Evolutionary conservation across 2,113 vertebrate species (phyloP).

Genomic region (Lagopus leucura): DNA sequence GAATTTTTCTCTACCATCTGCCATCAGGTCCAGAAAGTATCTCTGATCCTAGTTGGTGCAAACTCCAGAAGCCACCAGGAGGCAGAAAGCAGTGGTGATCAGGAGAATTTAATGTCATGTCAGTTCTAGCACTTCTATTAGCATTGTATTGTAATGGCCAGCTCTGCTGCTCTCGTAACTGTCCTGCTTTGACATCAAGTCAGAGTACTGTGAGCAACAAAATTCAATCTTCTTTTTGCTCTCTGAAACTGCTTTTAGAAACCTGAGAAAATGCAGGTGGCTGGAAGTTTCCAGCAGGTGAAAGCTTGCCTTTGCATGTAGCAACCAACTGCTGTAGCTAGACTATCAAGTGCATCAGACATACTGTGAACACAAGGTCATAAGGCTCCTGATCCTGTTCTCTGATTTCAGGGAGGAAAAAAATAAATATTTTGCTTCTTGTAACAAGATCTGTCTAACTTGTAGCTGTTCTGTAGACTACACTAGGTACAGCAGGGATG

Average conservation of each 20-base stretch:
- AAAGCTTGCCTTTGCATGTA: background rate
- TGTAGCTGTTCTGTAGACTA: background rate
- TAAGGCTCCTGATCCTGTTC: background rate
- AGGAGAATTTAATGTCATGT: background rate
- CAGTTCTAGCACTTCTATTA: background rate
- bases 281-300: background rate
- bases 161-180: background rate
- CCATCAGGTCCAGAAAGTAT: fast-evolving
- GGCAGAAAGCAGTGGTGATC: background rate
- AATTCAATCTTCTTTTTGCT: background rate
- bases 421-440: background rate
- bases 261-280: background rate
- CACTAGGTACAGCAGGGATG: background rate
- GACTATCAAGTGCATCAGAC: background rate
- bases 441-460: background rate
- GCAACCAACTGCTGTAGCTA: background rate
- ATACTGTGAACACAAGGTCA: background rate
- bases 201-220: background rate
- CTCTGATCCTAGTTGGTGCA: background rate
- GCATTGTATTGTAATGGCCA: background rate
- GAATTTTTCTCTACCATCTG: background rate
- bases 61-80: background rate
- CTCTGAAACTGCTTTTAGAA: conserved; percentile 14
- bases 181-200: background rate
- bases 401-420: background rate